Evolutionary conservation across 1,140 invertebrate species (phyloP).

Genomic region (Dendrolimus punctatus): DNA sequence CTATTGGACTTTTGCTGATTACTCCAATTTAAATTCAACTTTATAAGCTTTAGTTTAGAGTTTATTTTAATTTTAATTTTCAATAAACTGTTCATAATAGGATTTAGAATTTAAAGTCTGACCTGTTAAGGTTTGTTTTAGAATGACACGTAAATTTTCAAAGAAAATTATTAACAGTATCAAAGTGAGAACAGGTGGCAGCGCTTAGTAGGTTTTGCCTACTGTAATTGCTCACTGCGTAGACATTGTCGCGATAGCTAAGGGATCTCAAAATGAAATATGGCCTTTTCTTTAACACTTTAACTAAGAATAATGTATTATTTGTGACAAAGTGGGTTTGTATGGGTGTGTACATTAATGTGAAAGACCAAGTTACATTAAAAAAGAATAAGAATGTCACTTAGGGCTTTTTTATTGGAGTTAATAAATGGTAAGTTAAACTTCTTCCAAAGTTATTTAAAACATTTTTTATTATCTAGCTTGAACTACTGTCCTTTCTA

Average conservation of each 20-base stretch:
- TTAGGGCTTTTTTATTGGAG: too few species aligned
- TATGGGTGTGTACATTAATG: too few species aligned
- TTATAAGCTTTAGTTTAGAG: background rate
- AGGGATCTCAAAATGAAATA: constrained; percentile 24
- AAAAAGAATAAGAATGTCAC: too few species aligned
- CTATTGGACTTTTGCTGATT: constrained; percentile 3
- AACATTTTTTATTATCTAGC: too few species aligned
- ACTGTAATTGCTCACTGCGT: constrained; percentile 56
- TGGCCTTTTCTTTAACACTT: constrained; percentile 8
- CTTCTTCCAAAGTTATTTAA: too few species aligned
- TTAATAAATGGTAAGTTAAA: too few species aligned
- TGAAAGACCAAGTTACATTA: too few species aligned
- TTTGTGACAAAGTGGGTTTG: background rate
- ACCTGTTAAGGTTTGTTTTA: background rate
- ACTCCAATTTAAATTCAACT: constrained; percentile 5
- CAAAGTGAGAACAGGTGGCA: constrained; percentile 56
- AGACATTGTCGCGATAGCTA: constrained; percentile 39
- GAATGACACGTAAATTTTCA: constrained; percentile 1
- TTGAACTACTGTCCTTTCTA: too few species aligned
- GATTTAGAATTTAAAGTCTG: background rate
- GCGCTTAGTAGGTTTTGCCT: constrained; percentile 46
- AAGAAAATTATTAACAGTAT: constrained; percentile 55
- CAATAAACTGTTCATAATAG: background rate
- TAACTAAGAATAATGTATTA: background rate
- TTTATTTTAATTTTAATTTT: constrained; percentile 19